Percentiles rank a stretch among this genome's conserved stretches.
Evolutionary conservation across 2,113 vertebrate genomes (phyloP).

Genomic region (Anser cygnoides): DNA sequence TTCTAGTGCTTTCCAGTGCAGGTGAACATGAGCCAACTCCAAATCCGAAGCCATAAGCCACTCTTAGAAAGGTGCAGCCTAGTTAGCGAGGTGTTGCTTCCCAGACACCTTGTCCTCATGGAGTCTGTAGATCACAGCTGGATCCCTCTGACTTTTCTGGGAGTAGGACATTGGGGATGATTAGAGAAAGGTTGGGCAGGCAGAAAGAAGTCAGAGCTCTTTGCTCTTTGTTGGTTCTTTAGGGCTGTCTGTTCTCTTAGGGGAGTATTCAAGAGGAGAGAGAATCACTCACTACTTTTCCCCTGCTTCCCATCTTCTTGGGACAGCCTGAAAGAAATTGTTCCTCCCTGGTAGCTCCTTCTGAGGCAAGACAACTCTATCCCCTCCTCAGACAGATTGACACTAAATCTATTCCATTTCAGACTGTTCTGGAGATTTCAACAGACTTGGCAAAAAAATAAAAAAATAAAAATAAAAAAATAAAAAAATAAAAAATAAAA

Average conservation of each 20-base stretch:
- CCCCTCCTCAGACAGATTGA: neutral
- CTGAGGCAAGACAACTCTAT: neutral
- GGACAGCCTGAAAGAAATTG: neutral
- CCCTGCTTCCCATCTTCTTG: neutral
- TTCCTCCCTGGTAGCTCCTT: neutral
- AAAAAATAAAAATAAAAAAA: neutral
- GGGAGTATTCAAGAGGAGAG: neutral
- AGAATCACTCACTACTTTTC: neutral
- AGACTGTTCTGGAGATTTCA: neutral
- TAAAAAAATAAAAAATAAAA: too few relatives aligned
- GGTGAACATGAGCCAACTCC: neutral
- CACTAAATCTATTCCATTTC: neutral
- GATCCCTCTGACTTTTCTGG: neutral
- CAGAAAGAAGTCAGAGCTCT: neutral
- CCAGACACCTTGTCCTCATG: neutral
- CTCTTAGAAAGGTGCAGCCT: rapidly evolving
- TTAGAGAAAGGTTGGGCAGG: neutral
- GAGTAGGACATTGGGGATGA: neutral
- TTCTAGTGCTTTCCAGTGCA: neutral
- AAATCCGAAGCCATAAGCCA: neutral
- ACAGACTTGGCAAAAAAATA: neutral
- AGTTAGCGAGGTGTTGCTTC: neutral
- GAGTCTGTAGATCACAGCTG: neutral
- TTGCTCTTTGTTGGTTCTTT: neutral
- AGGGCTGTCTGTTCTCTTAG: neutral